These are phyloP conservation scores for Lepidocolaptes lacrymiger DNA, from an alignment of 2,797 vertebrate genomes.

Conservation along the genomic window DNA sequence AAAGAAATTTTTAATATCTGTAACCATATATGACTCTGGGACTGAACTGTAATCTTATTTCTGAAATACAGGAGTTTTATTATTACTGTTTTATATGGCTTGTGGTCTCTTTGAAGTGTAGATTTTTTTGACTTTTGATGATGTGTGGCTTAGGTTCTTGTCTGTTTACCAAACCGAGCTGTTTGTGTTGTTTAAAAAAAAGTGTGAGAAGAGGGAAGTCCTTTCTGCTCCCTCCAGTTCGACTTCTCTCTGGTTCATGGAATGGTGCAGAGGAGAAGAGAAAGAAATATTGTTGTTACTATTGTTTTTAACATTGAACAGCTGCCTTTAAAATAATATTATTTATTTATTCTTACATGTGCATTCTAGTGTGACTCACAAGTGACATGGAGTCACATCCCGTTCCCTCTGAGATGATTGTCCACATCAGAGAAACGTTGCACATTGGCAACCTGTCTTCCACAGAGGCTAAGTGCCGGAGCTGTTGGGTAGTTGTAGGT, in stretches of 20 bases:
- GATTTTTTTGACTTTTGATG: not conserved
- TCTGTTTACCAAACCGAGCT: not conserved
- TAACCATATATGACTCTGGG: not conserved
- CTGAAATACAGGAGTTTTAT: not conserved
- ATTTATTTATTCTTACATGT: slow-evolving; percentile 7
- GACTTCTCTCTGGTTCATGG: not conserved
- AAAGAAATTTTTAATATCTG: not conserved
- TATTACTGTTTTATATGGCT: not conserved
- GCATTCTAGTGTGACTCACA: not conserved
- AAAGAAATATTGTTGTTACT: not conserved
- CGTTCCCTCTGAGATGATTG: not conserved
- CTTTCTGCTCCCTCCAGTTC: not conserved
- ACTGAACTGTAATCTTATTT: not conserved
- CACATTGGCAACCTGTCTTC: not conserved
- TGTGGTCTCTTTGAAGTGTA: not conserved
- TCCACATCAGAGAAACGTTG: not conserved
- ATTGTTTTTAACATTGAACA: not conserved
- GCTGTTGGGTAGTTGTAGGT: fast-evolving
- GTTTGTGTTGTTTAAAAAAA: not conserved
- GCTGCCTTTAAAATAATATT: slow-evolving; percentile 6
- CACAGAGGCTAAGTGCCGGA: not conserved
- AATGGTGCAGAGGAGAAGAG: not conserved
- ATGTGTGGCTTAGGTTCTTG: not conserved
- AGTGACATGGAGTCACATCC: not conserved
- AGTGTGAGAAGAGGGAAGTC: not conserved